Evolutionary conservation across 2,888 invertebrate species (phyloP).

Genomic region (Acanthosepion pharaonis): DNA sequence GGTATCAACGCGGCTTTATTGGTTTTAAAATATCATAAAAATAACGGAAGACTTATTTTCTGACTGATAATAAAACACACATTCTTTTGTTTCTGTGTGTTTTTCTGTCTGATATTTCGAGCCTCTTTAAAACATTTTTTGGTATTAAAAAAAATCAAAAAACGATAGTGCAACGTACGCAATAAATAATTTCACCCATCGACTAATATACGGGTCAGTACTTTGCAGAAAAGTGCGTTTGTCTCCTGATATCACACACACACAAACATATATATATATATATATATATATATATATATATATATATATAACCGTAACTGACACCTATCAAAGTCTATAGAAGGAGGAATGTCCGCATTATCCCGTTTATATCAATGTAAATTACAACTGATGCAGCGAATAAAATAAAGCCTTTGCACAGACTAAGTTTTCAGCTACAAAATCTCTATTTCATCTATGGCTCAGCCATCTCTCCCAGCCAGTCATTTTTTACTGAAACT

Average conservation of each 20-base stretch:
- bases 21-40: neutral
- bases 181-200: neutral
- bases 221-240: neutral
- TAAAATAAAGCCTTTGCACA: too few species aligned
- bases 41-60: conserved; percentile 16
- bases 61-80: neutral
- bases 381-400: too few species aligned
- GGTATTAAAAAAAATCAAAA: neutral
- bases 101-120: neutral
- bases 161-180: neutral
- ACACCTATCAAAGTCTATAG: too few species aligned
- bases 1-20: neutral
- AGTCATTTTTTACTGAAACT: too few species aligned
- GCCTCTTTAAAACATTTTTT: neutral
- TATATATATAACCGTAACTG: neutral
- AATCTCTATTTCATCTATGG: too few species aligned
- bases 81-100: neutral
- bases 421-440: too few species aligned
- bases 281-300: conserved; percentile 33
- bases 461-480: too few species aligned
- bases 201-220: neutral
- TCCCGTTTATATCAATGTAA: too few species aligned
- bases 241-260: neutral
- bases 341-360: too few species aligned
- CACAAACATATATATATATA: neutral